Conservation (phyloP, 1,140 invertebrate genomes). For the Acromyrmex heyeri region DNA sequence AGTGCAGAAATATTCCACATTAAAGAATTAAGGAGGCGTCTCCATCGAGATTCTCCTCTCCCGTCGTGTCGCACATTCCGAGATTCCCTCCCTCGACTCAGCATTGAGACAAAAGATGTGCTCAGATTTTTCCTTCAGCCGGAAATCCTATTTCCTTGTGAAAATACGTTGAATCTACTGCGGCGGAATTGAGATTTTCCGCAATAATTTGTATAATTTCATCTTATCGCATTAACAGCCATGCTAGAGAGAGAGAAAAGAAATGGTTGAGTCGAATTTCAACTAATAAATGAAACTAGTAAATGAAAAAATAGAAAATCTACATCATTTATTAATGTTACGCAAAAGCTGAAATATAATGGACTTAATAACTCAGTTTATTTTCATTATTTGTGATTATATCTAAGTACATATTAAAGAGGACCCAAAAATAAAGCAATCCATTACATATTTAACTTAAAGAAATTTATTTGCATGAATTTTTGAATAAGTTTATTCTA, state of each 20-base stretch:
- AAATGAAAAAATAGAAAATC: neutral
- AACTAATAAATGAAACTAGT: neutral
- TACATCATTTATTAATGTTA: neutral
- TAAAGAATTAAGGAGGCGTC: conserved; percentile 64
- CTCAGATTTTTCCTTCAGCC: neutral
- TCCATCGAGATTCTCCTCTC: conserved; percentile 17
- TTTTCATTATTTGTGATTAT: too few species aligned
- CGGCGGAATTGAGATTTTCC: neutral
- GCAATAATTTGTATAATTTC: conserved; percentile 29
- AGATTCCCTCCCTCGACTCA: neutral
- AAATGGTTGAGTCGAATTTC: neutral
- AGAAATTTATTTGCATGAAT: neutral
- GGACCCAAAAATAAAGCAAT: neutral
- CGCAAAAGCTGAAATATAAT: neutral
- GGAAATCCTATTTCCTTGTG: conserved; percentile 2
- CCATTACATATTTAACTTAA: neutral
- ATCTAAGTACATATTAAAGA: too few species aligned
- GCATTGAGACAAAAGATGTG: conserved; percentile 22
- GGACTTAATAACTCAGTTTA: too few species aligned
- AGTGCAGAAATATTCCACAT: conserved; percentile 71
- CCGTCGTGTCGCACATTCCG: neutral
- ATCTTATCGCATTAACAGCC: neutral
- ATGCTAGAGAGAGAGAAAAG: neutral
- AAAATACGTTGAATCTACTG: neutral
- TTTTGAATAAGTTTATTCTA: neutral